Evolutionary conservation across 2,888 invertebrate species (phyloP).

Genomic region (Pemphredon lugubris): DNA sequence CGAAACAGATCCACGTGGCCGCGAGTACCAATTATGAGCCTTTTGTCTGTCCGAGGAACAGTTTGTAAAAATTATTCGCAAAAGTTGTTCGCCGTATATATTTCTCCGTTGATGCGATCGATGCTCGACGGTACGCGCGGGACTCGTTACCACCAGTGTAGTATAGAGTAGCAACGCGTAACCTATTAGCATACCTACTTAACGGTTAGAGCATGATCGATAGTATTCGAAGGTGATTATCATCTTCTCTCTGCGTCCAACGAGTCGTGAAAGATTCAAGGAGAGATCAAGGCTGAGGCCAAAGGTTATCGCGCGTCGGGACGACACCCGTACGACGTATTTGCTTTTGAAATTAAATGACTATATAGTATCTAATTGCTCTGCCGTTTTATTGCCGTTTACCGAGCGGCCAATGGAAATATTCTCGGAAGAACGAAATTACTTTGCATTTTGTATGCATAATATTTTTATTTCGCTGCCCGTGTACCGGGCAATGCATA

Average conservation of each 20-base stretch:
- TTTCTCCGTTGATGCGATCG: conserved; percentile 42
- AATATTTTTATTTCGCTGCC: too few species aligned
- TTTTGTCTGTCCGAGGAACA: too few species aligned
- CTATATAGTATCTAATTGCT: not conserved
- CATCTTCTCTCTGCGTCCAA: conserved; percentile 9
- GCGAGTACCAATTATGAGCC: too few species aligned
- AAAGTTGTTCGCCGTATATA: too few species aligned
- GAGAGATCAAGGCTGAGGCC: conserved; percentile 40
- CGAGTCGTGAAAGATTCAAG: conserved; percentile 15
- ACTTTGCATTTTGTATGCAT: too few species aligned
- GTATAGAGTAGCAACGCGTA: conserved; percentile 29
- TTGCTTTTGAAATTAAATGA: not conserved
- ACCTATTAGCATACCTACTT: conserved; percentile 50
- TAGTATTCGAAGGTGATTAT: conserved; percentile 46
- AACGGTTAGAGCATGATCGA: conserved; percentile 47
- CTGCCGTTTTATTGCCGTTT: too few species aligned
- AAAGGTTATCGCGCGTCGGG: conserved; percentile 25
- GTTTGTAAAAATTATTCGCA: too few species aligned
- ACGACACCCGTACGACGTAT: not conserved
- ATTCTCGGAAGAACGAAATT: too few species aligned
- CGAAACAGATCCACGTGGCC: too few species aligned
- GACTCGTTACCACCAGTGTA: conserved; percentile 28
- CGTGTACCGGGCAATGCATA: too few species aligned
- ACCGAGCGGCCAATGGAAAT: too few species aligned
- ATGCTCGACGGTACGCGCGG: conserved; percentile 21